A percentile compares a stretch with the other conserved stretches of the same genome.
Conservation (phyloP, 2,888 invertebrate genomes). For the Thera britannica region DNA sequence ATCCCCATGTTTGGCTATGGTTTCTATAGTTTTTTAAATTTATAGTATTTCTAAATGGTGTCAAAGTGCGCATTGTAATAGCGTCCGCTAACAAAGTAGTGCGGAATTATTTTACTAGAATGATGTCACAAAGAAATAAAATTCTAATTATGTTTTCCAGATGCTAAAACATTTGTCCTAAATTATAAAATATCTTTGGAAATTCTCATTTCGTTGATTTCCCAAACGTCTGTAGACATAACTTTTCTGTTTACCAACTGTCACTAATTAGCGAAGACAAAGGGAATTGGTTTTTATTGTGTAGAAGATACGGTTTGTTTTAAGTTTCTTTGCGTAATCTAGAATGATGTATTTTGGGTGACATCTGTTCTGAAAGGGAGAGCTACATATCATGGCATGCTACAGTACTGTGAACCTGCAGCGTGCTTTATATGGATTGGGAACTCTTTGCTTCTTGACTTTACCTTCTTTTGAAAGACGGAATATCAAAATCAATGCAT, state of each 20-base stretch:
- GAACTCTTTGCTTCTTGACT: too few relatives aligned
- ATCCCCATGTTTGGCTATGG: too few relatives aligned
- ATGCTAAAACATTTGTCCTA: conserved; percentile 21
- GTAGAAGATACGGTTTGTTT: conserved; percentile 10
- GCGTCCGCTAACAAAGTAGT: too few relatives aligned
- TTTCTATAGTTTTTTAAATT: too few relatives aligned
- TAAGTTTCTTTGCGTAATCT: conserved; percentile 25
- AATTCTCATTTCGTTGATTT: conserved; percentile 35
- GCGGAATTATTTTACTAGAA: conserved; percentile 1
- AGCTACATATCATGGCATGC: neutral
- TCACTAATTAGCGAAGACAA: conserved; percentile 32
- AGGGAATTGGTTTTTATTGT: conserved; percentile 17
- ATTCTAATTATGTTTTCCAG: conserved; percentile 2
- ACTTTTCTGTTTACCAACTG: conserved; percentile 30
- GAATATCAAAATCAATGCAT: too few relatives aligned
- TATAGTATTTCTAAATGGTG: too few relatives aligned
- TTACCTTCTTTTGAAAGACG: too few relatives aligned
- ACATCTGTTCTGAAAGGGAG: conserved; percentile 12
- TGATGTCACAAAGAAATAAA: neutral
- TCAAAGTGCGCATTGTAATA: too few relatives aligned
- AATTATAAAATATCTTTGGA: conserved; percentile 25
- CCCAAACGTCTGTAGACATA: conserved; percentile 28
- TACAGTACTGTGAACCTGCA: neutral
- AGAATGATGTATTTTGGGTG: conserved; percentile 49
- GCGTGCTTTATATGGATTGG: neutral